Percentiles rank a stretch among this genome's conserved stretches.
These are phyloP conservation scores for Lepidurus couesii DNA, from an alignment of 1,140 invertebrate genomes.

Conservation along the genomic window DNA sequence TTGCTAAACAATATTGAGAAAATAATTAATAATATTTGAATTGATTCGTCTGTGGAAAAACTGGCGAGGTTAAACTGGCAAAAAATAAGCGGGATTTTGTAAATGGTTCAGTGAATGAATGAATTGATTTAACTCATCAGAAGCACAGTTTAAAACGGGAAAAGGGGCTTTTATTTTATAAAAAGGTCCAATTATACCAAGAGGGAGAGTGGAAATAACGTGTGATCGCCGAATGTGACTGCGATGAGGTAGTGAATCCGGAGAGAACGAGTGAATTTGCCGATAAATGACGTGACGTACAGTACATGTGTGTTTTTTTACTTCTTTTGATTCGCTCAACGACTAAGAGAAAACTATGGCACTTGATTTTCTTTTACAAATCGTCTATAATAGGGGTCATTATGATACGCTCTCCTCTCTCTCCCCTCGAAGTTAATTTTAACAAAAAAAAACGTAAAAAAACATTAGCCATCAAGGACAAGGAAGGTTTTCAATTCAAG, in stretches of 20 bases:
- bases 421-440: not conserved
- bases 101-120: not conserved
- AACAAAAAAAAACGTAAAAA: not conserved
- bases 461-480: conserved; percentile 14
- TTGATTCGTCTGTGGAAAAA: not conserved
- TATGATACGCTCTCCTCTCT: not conserved
- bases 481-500: not conserved
- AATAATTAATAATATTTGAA: not conserved
- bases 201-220: not conserved
- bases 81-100: not conserved
- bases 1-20: not conserved
- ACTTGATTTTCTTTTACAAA: conserved; percentile 11
- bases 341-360: conserved; percentile 22
- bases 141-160: not conserved
- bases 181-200: not conserved
- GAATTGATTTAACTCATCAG: not conserved
- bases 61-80: not conserved
- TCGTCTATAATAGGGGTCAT: not conserved
- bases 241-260: conserved; percentile 21
- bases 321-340: conserved; percentile 19
- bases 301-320: not conserved
- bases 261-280: not conserved
- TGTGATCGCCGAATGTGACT: conserved; percentile 4
- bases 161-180: not conserved
- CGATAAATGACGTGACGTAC: not conserved